These are phyloP conservation scores for Chaetops frenatus DNA, from an alignment of 2,113 vertebrate species.

Conservation along the genomic window DNA sequence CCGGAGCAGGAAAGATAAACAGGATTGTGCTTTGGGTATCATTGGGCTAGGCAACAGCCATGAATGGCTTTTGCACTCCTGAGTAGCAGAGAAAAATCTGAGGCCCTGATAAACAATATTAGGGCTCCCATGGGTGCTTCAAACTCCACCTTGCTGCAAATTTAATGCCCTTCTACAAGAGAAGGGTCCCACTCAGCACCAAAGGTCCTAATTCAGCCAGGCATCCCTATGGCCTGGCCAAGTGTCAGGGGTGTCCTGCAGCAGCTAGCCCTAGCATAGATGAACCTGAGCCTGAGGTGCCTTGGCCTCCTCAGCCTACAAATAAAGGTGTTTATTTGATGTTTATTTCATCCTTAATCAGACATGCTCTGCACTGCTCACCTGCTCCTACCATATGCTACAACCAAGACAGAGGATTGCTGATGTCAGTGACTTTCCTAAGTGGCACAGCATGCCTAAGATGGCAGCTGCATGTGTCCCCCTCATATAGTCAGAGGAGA, in stretches of 20 bases:
- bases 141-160: background rate
- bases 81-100: background rate
- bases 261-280: background rate
- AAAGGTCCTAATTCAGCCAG: background rate
- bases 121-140: background rate
- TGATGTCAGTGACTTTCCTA: background rate
- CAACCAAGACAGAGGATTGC: background rate
- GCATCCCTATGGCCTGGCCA: background rate
- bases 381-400: background rate
- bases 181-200: background rate
- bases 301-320: background rate
- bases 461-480: background rate
- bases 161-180: background rate
- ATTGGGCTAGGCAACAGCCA: background rate
- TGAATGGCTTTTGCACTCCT: background rate
- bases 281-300: background rate
- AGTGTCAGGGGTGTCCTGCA: background rate
- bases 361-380: accelerated
- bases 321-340: background rate
- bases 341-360: background rate
- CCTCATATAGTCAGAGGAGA: accelerated
- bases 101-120: background rate
- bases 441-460: background rate
- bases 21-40: background rate
- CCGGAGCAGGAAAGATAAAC: background rate